Base-by-base conservation (phyloP, 2,113 vertebrate genomes). In the Saccopteryx bilineata region DNA sequence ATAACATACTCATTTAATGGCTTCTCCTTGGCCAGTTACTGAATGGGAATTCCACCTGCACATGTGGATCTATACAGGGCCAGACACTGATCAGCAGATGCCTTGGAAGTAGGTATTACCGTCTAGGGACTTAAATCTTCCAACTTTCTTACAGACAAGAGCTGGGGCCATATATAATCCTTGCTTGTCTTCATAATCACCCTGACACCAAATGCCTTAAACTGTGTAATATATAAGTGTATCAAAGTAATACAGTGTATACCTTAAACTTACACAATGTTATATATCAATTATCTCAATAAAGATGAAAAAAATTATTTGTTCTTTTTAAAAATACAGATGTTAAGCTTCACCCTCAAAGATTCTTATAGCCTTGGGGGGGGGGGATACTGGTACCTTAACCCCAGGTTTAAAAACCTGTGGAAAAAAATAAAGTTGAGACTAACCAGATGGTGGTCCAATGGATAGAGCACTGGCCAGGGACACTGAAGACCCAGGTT, bases 81-180 rank as follows among this genome's bases (percentile, higher is more conserved):
- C 72, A 92, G 50, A 50, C 23, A 68, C 2, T 92, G 88, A 94
- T 86, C 76, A 95, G 69, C 61, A 82, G 33, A 31, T 17, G n/a
- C 8, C 33, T 12, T 60, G 11, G 19, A 54, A 84, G 69, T 18
- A 60, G 5, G 11, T 46, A 39, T 0, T 31, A 4, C 19, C 33
- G 12, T 54, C 39, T 13, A 83, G 39, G 33, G 78, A 78, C 83
- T 71, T 80, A 85, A 68, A n/a, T 60, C 56, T 68, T 48, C 61
- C 17, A 58, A 60, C 15, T 28, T 61, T 23, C 56, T 76, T 58
- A 63, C 5, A 48, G 33, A 56, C n/a, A 84, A 50, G 54, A 72
- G 48, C 24, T 14, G 0, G 13, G 13, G 4, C 17, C n/a, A 52
- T 82, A 88, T 12, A 28, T 9, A 76, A 48, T 24, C 13, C 26